Conservation (phyloP, 2,113 vertebrate species). For the Piaya cayana region DNA sequence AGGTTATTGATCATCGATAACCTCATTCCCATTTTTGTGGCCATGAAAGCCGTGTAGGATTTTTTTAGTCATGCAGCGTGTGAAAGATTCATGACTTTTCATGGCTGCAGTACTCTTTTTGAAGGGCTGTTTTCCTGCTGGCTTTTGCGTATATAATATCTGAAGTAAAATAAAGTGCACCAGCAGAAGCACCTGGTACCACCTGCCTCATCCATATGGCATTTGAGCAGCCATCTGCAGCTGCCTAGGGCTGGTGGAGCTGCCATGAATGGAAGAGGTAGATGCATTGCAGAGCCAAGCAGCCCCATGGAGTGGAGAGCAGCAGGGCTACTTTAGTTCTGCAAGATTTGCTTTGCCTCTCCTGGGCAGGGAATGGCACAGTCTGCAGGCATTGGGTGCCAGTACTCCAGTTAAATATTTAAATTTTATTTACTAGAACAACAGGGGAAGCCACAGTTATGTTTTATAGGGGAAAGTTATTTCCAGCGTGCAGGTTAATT, state of each 20-base stretch:
- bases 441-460: slow-evolving; percentile 22
- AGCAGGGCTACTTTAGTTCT: neutral
- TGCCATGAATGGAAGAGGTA: neutral
- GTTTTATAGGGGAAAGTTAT: slow-evolving; percentile 10
- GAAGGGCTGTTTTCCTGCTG: neutral
- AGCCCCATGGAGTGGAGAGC: neutral
- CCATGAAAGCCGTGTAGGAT: neutral
- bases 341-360: neutral
- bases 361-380: neutral
- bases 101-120: neutral
- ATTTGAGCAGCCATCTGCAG: neutral
- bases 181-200: neutral
- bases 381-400: neutral
- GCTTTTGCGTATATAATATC: neutral
- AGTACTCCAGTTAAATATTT: slow-evolving; percentile 63
- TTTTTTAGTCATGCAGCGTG: neutral
- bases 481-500: slow-evolving; percentile 15
- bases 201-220: neutral
- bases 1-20: neutral
- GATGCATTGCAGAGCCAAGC: neutral
- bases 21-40: neutral
- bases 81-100: neutral
- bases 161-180: neutral
- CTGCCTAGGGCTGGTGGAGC: neutral
- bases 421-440: slow-evolving; percentile 63